These are phyloP conservation scores for Lucinisca nassula DNA, from an alignment of 2,888 invertebrate genomes.

Conservation along the genomic window DNA sequence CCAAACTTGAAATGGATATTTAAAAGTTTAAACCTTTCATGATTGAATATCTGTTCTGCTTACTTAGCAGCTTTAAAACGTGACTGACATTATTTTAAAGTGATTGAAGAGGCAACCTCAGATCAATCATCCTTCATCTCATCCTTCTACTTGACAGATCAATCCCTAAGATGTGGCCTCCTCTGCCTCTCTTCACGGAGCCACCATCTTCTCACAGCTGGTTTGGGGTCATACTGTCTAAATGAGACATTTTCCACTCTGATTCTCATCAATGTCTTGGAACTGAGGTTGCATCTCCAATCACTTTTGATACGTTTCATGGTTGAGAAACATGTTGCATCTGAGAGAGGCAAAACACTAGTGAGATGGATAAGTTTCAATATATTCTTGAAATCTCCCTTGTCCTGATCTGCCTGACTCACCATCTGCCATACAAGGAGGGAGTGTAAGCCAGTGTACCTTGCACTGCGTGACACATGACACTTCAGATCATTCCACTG, in stretches of 20 bases:
- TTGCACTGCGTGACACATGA: conserved; percentile 24
- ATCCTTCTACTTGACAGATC: no score
- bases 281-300: conserved; percentile 35
- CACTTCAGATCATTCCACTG: conserved; percentile 52
- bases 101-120: no score
- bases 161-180: no score
- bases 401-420: conserved; percentile 42
- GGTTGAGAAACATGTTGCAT: conserved; percentile 57
- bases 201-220: conserved; percentile 22
- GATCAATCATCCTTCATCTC: no score
- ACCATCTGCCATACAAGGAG: conserved; percentile 43
- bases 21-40: no score
- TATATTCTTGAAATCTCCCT: conserved; percentile 50
- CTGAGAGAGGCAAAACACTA: conserved; percentile 45
- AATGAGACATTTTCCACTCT: background rate
- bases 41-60: no score
- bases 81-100: no score
- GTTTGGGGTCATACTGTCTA: background rate
- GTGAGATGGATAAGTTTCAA: conserved; percentile 50
- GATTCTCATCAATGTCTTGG: background rate
- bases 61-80: no score
- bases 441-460: conserved; percentile 42
- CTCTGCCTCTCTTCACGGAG: background rate
- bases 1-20: no score
- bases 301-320: conserved; percentile 53